Evolutionary conservation across 2,888 invertebrate genomes (phyloP).

Genomic region (Pediacus dermestoides): DNA sequence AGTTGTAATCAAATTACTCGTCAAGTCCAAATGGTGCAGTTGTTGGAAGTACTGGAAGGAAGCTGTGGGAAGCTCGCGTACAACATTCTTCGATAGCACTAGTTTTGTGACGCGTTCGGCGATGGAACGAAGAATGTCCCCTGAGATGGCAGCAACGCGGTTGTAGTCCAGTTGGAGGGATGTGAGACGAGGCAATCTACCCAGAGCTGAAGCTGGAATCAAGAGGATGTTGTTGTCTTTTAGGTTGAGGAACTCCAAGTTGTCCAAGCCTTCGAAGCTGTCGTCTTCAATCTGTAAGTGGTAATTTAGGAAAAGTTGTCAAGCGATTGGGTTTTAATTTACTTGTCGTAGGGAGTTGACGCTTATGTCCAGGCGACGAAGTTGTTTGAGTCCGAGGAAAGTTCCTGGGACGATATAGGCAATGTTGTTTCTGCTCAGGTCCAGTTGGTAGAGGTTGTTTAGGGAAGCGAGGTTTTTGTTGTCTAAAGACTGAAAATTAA

Average conservation of each 20-base stretch:
- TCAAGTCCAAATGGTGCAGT: constrained; percentile 69
- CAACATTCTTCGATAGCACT: constrained; percentile 77
- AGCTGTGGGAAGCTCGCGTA: constrained; percentile 77
- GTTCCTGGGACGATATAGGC: constrained; percentile 78
- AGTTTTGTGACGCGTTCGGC: constrained; percentile 67
- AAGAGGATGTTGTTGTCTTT: constrained; percentile 85
- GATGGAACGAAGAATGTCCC: constrained; percentile 70
- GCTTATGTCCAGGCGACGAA: constrained; percentile 76
- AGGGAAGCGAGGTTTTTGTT: constrained; percentile 67
- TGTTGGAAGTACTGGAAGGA: constrained; percentile 77
- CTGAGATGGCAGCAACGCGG: constrained; percentile 79
- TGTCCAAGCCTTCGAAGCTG: constrained; percentile 77
- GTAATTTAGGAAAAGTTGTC: constrained; percentile 5
- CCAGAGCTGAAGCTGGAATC: constrained; percentile 79
- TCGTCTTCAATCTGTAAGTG: constrained; percentile 77
- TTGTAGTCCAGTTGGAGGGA: constrained; percentile 80
- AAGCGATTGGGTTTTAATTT: too few species aligned
- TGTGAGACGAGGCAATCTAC: constrained; percentile 69
- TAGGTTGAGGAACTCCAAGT: constrained; percentile 71
- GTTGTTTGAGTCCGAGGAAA: constrained; percentile 68
- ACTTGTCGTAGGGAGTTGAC: constrained; percentile 74
- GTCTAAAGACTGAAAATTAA: constrained; percentile 74
- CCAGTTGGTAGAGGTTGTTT: constrained; percentile 67
- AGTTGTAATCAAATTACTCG: constrained; percentile 72
- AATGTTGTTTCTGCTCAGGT: constrained; percentile 80